phyloP scores from a whole-genome alignment of 2,888 invertebrate genomes.

The Trichacis sp. region DNA sequence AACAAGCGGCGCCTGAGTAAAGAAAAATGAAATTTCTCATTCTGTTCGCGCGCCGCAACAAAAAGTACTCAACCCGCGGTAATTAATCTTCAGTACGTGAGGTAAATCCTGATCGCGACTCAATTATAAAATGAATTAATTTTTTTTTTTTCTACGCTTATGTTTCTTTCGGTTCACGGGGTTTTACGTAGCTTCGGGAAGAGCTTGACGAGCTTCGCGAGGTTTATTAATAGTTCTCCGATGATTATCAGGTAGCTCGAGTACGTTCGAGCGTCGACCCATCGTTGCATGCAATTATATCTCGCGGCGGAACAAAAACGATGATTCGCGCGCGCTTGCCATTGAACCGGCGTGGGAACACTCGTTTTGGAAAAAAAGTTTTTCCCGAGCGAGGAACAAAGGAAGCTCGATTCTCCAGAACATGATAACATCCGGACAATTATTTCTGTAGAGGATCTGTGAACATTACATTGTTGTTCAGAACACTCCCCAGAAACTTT shows the following conservation, averaged over 20 bases:
- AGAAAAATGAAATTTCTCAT: no score
- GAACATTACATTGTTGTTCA: no score
- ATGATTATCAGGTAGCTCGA: conserved; percentile 53
- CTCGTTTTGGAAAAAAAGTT: no score
- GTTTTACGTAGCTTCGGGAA: no score
- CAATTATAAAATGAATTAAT: neutral
- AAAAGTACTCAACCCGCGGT: no score
- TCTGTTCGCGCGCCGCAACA: no score
- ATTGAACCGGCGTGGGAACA: conserved; percentile 10
- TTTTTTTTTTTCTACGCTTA: no score
- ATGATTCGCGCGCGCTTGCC: conserved; percentile 19
- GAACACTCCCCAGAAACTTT: no score
- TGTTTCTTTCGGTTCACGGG: no score
- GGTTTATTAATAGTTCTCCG: conserved; percentile 54
- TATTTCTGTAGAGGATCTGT: no score
- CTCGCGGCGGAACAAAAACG: conserved; percentile 35
- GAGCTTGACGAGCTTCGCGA: neutral
- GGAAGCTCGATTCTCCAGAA: conserved; percentile 15
- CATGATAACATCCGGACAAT: no score
- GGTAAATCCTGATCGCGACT: neutral
- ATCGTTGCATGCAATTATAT: conserved; percentile 42
- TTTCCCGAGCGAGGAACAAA: conserved; percentile 6
- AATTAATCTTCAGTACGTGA: neutral
- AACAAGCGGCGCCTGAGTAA: no score
- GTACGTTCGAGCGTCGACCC: conserved; percentile 53